phyloP scores from a whole-genome alignment of 2,797 vertebrate species.

The Dallia pectoralis region DNA sequence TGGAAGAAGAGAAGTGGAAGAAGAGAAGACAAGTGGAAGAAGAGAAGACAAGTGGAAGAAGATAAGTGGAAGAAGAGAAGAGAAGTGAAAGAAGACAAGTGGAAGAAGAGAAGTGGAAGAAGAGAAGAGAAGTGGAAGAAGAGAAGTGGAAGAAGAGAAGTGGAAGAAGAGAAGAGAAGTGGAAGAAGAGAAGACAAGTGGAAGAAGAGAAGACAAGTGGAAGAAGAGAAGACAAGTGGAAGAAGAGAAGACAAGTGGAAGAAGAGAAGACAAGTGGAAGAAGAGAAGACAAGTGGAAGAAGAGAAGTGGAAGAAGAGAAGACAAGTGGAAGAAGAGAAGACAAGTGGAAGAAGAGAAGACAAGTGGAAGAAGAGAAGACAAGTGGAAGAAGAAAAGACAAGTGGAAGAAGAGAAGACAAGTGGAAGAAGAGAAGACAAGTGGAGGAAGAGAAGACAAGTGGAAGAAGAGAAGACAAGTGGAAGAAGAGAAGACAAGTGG shows the following conservation, averaged over 20 bases:
- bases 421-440: background rate
- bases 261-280: background rate
- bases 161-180: too few relatives aligned
- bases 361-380: background rate
- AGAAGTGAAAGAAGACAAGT: too few relatives aligned
- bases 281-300: background rate
- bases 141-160: background rate
- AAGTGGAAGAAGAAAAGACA: background rate
- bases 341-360: background rate
- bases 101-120: background rate
- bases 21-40: too few relatives aligned
- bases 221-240: background rate
- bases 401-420: background rate
- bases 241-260: too few relatives aligned
- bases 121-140: conserved; percentile 1
- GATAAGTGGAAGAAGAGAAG: too few relatives aligned
- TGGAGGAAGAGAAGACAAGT: background rate
- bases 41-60: background rate
- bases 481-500: conserved; percentile 65
- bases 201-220: background rate
- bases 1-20: too few relatives aligned
- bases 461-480: conserved; percentile 66
- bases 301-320: background rate
- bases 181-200: background rate
- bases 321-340: too few relatives aligned